Base-by-base conservation (phyloP, 64 coral and sea anemone species). In the Dendronephthya gigantea region DNA sequence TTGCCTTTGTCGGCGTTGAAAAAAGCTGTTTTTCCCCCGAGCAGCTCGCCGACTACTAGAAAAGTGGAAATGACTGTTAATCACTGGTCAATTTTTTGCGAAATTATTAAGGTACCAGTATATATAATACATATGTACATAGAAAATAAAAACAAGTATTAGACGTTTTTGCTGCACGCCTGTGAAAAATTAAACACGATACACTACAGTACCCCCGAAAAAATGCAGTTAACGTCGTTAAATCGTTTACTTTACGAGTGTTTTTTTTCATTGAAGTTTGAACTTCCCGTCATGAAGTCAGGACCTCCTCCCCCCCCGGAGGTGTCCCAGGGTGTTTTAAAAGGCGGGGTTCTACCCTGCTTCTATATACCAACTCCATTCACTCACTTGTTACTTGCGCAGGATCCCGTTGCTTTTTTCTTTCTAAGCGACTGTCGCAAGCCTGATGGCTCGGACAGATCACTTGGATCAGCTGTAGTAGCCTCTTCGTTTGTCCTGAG, bases 401-500 rank as follows among this genome's bases (percentile, higher is more conserved):
- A 98, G 59, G 95, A 98, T 84, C 95, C 95, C 95, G 95, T 98
- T 86, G 95, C 92, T 90, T 93, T 92, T 91, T 87, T 90, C 39
- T 90, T 88, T 86, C 92, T 86, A 76, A 93, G 92, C 89, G 95
- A 98, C 95, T 90, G 95, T 92, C 95, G 93, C 68, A 93, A 98
- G 95, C 95, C 92, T 33, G 88, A 88, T 70, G 95, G 95, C 95
- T 91, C 91, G 68, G 95, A 90, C 95, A 39, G 92, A 87, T 89
- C 95, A 92, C 93, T 43, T 25, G 49, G 48, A 19, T 52, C 82
- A 75, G 35, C 55, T 62, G 55, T 5, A 27, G 55, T 5, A 27
- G 55, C 17, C 19, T 9, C 55, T 62, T 62, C 55, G 55, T 62
- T 62, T 62, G 55, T 62, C 19, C 25, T 62, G 55, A 62, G 55